Evolutionary conservation across 2,888 invertebrate genomes (phyloP), one percentile per base, ranked within the genome.

Genomic region (Cepaea hortensis): DNA sequence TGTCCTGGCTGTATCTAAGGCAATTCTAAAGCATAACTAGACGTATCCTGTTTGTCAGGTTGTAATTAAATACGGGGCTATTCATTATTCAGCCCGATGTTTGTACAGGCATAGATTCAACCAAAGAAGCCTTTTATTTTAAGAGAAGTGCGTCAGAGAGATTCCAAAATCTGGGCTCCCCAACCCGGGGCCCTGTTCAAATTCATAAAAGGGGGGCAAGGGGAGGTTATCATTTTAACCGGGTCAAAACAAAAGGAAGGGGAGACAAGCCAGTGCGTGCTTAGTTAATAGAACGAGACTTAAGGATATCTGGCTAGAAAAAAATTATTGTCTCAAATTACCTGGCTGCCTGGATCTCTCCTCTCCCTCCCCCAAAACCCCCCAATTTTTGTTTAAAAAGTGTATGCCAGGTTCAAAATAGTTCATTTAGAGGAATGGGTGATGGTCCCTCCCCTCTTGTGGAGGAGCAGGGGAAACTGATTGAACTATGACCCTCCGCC

Each of bases 61-160:
- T 55, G 83, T 83, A 83, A 83, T 83, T 83, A 83, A 83, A 83
- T 73, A 50, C 73, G 18, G 73, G 3, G 83, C 18, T 35, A 83
- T 83, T 83, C n/a, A 83, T 83, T 83, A 83, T 83, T 83, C 72
- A 3, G 35, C 73, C 65, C 7, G 61, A 55, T 83, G 83, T 83
- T 83, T 83, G 70, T 70, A 73, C 83, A 18, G 55, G 50, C 50
- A 20, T 55, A 55, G 73, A 55, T 73, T 83, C 73, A 15, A 48
- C 73, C 23, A 23, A 48, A 68, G 55, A 13, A 15, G 23, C 73
- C 83, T 55, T 62, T 79, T 79, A 61, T 79, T 79, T 79, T 79
- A 61, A 62, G 79, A 20, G 61, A 62, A 79, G 35, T 79, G 79
- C 79, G 79, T 62, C 79, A 79, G 79, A n/a, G 55, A n/a, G 7